phyloP scores from a whole-genome alignment of 92 coral and sea anemone species.

The Porites rus region DNA sequence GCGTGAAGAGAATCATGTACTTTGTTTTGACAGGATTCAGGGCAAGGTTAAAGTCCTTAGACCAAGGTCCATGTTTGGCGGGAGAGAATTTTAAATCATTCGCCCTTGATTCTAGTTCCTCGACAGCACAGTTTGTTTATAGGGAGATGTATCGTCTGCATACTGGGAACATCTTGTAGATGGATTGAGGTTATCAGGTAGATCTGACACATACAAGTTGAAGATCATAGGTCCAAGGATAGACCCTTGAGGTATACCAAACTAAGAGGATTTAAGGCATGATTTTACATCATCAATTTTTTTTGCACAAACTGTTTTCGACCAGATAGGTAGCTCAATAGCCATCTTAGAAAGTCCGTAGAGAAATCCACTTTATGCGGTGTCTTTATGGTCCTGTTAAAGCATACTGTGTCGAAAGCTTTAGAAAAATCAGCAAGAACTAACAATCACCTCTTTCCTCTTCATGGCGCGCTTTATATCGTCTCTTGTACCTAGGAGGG shows the following conservation, averaged over 20 bases:
- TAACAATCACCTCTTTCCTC: too few relatives aligned
- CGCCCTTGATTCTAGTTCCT: not conserved
- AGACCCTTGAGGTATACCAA: constrained; percentile 9
- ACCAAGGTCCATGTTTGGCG: not conserved
- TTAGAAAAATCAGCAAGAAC: too few relatives aligned
- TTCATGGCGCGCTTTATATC: not conserved
- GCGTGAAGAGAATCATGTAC: not conserved
- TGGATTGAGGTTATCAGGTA: not conserved
- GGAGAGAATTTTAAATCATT: not conserved
- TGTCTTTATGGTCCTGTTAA: too few relatives aligned
- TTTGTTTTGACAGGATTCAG: not conserved
- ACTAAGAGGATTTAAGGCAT: too few relatives aligned
- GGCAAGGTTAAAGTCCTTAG: not conserved
- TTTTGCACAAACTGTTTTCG: too few relatives aligned
- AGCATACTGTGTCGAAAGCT: too few relatives aligned
- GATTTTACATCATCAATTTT: too few relatives aligned
- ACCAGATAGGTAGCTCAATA: too few relatives aligned
- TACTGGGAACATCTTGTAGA: not conserved
- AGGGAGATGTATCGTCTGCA: not conserved
- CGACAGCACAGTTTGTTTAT: not conserved
- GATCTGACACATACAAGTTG: not conserved
- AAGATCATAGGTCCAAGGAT: not conserved
- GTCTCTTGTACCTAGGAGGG: constrained; percentile 18
- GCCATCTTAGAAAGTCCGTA: too few relatives aligned
- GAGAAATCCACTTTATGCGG: too few relatives aligned